These are phyloP conservation scores for Bombylius major DNA, from an alignment of 2,888 invertebrate genomes.

Conservation along the genomic window DNA sequence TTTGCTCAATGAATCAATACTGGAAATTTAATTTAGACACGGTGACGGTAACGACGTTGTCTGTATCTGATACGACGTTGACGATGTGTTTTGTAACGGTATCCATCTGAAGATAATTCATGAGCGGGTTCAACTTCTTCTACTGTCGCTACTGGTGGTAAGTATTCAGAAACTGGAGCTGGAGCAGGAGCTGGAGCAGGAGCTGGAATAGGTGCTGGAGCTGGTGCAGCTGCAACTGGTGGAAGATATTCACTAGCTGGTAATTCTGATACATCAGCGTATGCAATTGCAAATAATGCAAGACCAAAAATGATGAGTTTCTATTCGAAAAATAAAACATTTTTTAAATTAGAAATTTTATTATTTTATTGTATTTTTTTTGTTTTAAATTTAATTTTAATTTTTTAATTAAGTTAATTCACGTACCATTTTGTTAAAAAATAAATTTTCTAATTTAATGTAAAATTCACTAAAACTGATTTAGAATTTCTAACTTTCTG, in stretches of 20 bases:
- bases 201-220: neutral
- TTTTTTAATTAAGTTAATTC: neutral
- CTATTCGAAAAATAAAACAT: neutral
- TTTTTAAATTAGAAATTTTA: neutral
- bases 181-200: neutral
- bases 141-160: neutral
- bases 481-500: too few relatives aligned
- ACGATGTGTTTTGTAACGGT: neutral
- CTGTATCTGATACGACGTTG: conserved; percentile 3
- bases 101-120: neutral
- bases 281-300: neutral
- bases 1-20: too few relatives aligned
- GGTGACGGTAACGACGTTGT: neutral
- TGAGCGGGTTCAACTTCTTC: neutral
- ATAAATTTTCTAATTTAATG: too few relatives aligned
- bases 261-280: conserved; percentile 3
- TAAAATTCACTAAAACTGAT: too few relatives aligned
- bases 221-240: neutral
- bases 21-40: too few relatives aligned
- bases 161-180: neutral
- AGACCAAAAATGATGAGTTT: conserved; percentile 2
- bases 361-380: too few relatives aligned
- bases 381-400: neutral
- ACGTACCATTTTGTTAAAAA: neutral
- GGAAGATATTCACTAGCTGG: conserved; percentile 2